These are phyloP conservation scores for Ophraella communa DNA, from an alignment of 2,888 invertebrate genomes.

Conservation along the genomic window DNA sequence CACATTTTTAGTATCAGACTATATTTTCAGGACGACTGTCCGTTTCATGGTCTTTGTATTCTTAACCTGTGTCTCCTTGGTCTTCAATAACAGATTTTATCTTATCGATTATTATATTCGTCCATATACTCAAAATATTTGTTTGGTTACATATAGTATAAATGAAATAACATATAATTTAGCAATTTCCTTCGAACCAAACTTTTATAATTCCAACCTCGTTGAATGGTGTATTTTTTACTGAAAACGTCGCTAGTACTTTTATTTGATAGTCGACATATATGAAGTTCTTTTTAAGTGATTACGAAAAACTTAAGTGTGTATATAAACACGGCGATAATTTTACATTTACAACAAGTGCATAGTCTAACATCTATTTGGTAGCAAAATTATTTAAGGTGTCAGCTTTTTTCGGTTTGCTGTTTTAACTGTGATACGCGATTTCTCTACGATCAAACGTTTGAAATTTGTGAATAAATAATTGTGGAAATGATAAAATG, in stretches of 20 bases:
- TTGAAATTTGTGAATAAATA: constrained; percentile 22
- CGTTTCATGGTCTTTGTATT: too few species aligned
- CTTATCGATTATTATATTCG: too few species aligned
- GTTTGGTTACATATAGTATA: too few species aligned
- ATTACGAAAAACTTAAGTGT: constrained; percentile 2
- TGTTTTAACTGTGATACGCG: constrained; percentile 27
- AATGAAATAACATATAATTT: too few species aligned
- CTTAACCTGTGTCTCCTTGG: too few species aligned
- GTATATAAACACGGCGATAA: constrained; percentile 15
- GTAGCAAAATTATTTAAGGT: constrained; percentile 25
- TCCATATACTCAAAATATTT: not conserved
- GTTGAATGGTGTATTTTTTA: too few species aligned
- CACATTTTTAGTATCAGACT: too few species aligned
- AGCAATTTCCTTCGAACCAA: not conserved
- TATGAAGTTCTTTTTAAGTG: constrained; percentile 5
- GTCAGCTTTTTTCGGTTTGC: constrained; percentile 22
- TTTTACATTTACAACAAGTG: constrained; percentile 32
- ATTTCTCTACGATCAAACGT: constrained; percentile 22
- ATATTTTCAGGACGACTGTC: too few species aligned
- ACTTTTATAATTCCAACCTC: not conserved
- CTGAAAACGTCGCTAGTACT: constrained; percentile 16
- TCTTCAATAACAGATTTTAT: too few species aligned
- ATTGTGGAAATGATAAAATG: constrained; percentile 15
- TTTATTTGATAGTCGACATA: not conserved
- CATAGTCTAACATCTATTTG: constrained; percentile 14